phyloP scores from a whole-genome alignment of 2,113 vertebrate species.

The Chunga burmeisteri region DNA sequence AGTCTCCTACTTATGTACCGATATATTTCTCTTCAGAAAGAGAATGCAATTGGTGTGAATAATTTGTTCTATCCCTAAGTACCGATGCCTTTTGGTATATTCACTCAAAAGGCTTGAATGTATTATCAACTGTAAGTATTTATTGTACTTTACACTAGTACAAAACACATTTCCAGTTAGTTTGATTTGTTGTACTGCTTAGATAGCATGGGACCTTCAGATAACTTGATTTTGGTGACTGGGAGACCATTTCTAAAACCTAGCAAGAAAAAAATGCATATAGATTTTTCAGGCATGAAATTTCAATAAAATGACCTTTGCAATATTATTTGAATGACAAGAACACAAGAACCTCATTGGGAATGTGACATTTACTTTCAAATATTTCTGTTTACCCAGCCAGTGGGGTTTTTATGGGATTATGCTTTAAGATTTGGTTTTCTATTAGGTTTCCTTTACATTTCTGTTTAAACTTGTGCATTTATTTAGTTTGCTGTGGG shows the following conservation, averaged over 20 bases:
- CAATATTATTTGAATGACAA: neutral
- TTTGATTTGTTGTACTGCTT: neutral
- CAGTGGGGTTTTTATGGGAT: fast-evolving
- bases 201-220: neutral
- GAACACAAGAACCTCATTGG: neutral
- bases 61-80: neutral
- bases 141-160: neutral
- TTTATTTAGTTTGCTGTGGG: neutral
- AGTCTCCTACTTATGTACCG: neutral
- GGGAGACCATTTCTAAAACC: neutral
- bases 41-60: neutral
- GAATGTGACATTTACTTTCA: neutral
- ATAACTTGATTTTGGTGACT: neutral
- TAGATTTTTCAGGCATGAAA: neutral
- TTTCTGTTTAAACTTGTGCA: neutral
- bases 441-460: neutral
- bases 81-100: neutral
- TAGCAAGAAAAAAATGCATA: neutral
- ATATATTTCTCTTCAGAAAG: neutral
- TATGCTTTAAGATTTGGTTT: neutral
- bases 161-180: neutral
- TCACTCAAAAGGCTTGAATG: neutral
- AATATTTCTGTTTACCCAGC: neutral
- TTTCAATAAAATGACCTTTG: slow-evolving; percentile 25
- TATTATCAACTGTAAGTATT: neutral